phyloP scores from a whole-genome alignment of 2,113 vertebrate species.

The Sander vitreus region DNA sequence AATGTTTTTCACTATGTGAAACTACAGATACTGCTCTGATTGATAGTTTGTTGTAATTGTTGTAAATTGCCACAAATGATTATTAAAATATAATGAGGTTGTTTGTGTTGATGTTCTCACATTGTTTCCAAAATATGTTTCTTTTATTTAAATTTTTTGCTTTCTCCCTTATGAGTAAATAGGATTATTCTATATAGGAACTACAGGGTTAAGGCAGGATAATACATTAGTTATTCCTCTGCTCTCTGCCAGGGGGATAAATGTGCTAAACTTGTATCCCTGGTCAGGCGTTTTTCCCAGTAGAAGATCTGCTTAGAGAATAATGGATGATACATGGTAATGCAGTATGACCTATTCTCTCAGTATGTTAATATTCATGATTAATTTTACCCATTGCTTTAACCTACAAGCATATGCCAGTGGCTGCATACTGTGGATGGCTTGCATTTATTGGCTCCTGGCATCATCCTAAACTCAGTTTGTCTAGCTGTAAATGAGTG shows the following conservation, averaged over 20 bases:
- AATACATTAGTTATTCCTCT: slow-evolving; percentile 69
- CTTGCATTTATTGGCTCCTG: slow-evolving; percentile 64
- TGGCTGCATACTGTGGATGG: slow-evolving; percentile 59
- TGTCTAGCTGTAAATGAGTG: slow-evolving; percentile 69
- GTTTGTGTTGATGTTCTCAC: background rate
- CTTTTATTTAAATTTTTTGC: background rate
- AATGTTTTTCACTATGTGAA: slow-evolving; percentile 49
- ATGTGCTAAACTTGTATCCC: slow-evolving; percentile 75
- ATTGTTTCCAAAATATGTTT: slow-evolving; percentile 9
- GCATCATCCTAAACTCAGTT: slow-evolving; percentile 68
- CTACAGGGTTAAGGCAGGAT: slow-evolving; percentile 50
- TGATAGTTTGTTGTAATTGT: background rate
- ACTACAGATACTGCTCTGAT: background rate
- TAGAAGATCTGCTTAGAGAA: slow-evolving; percentile 73
- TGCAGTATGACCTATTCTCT: slow-evolving; percentile 72
- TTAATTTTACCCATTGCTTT: slow-evolving; percentile 79
- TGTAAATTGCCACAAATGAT: background rate
- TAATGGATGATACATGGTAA: slow-evolving; percentile 80
- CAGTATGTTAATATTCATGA: slow-evolving; percentile 82
- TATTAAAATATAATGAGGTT: background rate
- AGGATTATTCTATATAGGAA: slow-evolving; percentile 27
- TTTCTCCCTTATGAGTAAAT: slow-evolving; percentile 10
- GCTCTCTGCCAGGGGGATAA: slow-evolving; percentile 71
- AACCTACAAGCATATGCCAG: slow-evolving; percentile 64
- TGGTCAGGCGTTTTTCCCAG: slow-evolving; percentile 66